phyloP scores from a whole-genome alignment of 2,888 invertebrate species.

The Ellobium chinense region DNA sequence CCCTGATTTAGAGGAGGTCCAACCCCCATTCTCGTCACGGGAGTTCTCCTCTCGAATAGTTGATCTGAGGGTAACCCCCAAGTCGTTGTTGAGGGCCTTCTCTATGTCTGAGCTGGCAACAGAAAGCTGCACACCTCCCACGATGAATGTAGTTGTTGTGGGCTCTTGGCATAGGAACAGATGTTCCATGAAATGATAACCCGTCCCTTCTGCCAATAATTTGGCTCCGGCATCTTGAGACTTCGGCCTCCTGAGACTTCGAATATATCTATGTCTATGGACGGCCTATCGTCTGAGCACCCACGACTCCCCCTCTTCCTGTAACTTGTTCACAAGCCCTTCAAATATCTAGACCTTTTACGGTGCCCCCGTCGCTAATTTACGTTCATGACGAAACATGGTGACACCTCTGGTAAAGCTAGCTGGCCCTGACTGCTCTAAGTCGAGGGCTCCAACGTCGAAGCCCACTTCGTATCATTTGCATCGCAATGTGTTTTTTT shows the following conservation, averaged over 20 bases:
- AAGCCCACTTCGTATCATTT: too few species aligned
- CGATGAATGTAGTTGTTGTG: not conserved
- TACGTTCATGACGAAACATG: too few species aligned
- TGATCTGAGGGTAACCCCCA: not conserved
- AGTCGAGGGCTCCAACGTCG: too few species aligned
- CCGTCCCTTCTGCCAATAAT: not conserved
- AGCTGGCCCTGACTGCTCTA: too few species aligned
- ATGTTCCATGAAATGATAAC: too few species aligned
- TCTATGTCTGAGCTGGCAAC: not conserved
- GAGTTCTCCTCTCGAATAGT: not conserved
- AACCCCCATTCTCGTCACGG: not conserved
- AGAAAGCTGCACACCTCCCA: not conserved
- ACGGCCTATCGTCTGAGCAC: not conserved
- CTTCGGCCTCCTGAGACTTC: not conserved
- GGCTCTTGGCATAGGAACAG: too few species aligned
- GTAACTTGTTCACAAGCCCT: not conserved
- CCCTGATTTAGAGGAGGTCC: not conserved
- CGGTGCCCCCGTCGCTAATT: too few species aligned
- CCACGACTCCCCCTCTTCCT: not conserved
- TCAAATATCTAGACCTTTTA: not conserved
- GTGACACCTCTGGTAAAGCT: too few species aligned
- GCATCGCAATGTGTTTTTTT: too few species aligned
- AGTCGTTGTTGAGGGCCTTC: not conserved
- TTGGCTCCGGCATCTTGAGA: not conserved
- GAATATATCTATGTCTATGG: not conserved